Base-by-base conservation (phyloP, 2,888 invertebrate species). In the Cactoblastis cactorum region DNA sequence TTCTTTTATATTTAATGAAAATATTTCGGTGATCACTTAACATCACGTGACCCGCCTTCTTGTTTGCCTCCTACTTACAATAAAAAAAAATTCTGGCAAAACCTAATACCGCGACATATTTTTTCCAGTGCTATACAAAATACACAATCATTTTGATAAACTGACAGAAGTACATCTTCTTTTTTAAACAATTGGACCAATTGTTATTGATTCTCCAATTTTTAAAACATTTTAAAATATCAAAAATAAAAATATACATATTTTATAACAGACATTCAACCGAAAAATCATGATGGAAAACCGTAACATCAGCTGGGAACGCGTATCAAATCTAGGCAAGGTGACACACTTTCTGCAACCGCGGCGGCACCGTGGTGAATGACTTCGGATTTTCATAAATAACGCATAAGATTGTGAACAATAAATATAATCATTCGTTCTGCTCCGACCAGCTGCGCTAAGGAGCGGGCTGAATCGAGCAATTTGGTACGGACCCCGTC, bases 401-500 rank as follows among this genome's bases (percentile, higher is more conserved):
- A 84, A 83, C 79, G 76, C 69, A 74, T 71, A 80, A 82, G 84
- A 80, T 81, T 72, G 69, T 68, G 79, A 79, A 87, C 83, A 86
- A 85, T 84, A 82, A 87, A 85, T 84, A 80, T 76, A 81, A 80
- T 74, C 74, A 89, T 88, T 88, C 80, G 89, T 65, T 77, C 69
- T 85, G 81, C 81, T 70, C 73, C 67, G 79, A 80, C 83, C 89
- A 88, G 89, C 85, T 89, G 89, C 76, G 77, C 66, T 83, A 84
- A 88, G 88, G 82, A 85, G 83, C 82, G 74, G 67, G 68, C 67
- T 78, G 80, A 84, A 85, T 85, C 76, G 77, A 59, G 58, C 85
- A 79, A 89, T 89, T 89, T 80, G 89, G 82, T 84, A 87, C 87
- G 88, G 86, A 83, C 81, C 86, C 85, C 84, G 85, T 88, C 86